phyloP scores from a whole-genome alignment of 2,888 invertebrate species.

The Torymus texanus region DNA sequence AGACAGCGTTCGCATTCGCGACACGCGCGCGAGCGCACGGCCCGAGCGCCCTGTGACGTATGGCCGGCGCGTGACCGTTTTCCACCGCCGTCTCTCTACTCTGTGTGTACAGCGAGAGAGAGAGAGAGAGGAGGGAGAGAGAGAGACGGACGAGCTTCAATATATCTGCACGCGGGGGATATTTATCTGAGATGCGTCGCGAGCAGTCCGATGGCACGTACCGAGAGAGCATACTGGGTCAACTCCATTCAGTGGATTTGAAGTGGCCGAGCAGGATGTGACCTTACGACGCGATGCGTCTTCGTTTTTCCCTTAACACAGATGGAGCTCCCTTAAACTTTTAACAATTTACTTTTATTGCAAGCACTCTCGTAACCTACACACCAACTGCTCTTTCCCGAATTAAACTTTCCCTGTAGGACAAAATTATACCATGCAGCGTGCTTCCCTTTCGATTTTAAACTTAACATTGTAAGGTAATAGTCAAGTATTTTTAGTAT shows the following conservation, averaged over 20 bases:
- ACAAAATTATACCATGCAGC: no score
- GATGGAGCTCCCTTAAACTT: no score
- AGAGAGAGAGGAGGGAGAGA: slow-evolving; percentile 15
- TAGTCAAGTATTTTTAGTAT: no score
- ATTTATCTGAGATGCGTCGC: slow-evolving; percentile 48
- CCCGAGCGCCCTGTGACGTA: slow-evolving; percentile 58
- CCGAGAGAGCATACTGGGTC: slow-evolving; percentile 33
- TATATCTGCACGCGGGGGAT: slow-evolving; percentile 32
- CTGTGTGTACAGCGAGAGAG: not conserved
- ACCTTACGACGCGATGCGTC: no score
- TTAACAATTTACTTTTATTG: no score
- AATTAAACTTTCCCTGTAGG: no score
- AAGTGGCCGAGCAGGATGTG: not conserved
- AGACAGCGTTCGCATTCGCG: slow-evolving; percentile 62
- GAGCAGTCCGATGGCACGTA: slow-evolving; percentile 23
- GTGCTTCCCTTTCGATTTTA: no score
- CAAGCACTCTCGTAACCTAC: no score
- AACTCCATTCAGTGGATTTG: slow-evolving; percentile 21
- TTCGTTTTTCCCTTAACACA: no score
- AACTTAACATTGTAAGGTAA: no score
- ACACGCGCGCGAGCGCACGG: slow-evolving; percentile 66
- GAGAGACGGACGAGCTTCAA: slow-evolving; percentile 11
- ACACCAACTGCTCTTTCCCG: no score
- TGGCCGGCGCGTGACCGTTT: slow-evolving; percentile 70
- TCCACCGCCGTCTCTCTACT: slow-evolving; percentile 52